Evolutionary conservation across 2,888 invertebrate species (phyloP), one percentile per base, ranked within the genome.

Genomic region (Molanna angustata): DNA sequence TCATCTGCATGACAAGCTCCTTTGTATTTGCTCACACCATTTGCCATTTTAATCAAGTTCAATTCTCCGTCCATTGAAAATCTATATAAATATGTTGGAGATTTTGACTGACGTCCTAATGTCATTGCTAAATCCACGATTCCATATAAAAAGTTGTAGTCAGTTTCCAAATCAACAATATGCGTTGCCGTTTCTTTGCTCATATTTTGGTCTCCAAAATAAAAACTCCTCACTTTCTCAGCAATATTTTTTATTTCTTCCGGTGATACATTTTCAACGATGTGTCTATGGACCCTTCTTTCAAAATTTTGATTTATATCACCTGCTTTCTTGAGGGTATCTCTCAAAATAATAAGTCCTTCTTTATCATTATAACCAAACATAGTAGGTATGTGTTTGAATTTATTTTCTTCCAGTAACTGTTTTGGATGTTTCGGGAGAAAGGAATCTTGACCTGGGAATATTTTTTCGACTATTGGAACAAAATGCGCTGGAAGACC

Each of bases 241-340:
- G 74, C 73, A 1, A 64, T 61, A 19, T 61, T 56, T 56, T 65
- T 46, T 22, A 72, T 52, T 57, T 63, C 63, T 31, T 70, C 67
- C 22, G 60, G 55, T 9, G 66, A 41, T 61, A 69, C 66, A 61
- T 67, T 68, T 3, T 70, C 58, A 63, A 74, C 74, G 22, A 77
- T 61, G 62, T 75, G 73, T 61, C 73, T 68, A 1, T 76, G 76
- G 32, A 77, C 67, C 13, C 73, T 66, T 21, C 67, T 64, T n/a
- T 52, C 45, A 2, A 73, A 74, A 2, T 61, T 55, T 40, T 46
- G 64, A 2, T 64, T 60, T 22, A 72, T 59, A 53, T 66, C 65
- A 7, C 61, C 58, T 9, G 65, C 41, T 37, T 52, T 52, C 47
- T 49, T 57, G 7, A 56, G 13, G 13, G 41, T 42, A 21, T 54